Percentiles rank a stretch among this genome's conserved stretches.
Conservation (phyloP, 1,140 invertebrate genomes). For the Galendromus occidentalis region DNA sequence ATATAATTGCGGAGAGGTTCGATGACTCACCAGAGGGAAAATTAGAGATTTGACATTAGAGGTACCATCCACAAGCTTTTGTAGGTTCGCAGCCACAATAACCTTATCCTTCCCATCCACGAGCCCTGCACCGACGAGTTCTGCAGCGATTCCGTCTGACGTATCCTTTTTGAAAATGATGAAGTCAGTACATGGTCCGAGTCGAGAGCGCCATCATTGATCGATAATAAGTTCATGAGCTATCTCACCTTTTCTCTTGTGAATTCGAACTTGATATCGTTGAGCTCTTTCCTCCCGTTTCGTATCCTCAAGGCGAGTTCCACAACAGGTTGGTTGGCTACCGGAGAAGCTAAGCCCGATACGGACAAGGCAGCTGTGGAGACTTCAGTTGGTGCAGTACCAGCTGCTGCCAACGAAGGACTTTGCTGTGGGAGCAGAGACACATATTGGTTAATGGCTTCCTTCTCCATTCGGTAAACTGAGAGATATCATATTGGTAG, state of each 20-base stretch:
- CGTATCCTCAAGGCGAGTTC: conserved; percentile 63
- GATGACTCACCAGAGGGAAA: conserved; percentile 60
- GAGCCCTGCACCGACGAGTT: conserved; percentile 78
- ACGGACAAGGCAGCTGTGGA: conserved; percentile 14
- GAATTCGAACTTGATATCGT: conserved; percentile 95
- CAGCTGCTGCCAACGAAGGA: not conserved
- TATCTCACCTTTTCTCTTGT: conserved; percentile 42
- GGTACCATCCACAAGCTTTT: conserved; percentile 57
- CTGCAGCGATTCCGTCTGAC: conserved; percentile 75
- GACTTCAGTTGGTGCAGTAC: conserved; percentile 11
- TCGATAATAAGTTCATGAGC: too few relatives aligned
- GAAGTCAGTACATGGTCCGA: not conserved
- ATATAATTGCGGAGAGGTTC: not conserved
- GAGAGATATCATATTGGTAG: too few relatives aligned
- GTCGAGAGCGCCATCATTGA: too few relatives aligned
- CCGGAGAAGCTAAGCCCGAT: conserved; percentile 14
- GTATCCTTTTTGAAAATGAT: conserved; percentile 39
- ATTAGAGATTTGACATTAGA: conserved; percentile 45
- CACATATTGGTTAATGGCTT: too few relatives aligned
- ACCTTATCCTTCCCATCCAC: conserved; percentile 75
- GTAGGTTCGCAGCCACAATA: conserved; percentile 72
- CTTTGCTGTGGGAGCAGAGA: too few relatives aligned
- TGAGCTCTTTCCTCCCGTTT: conserved; percentile 71
- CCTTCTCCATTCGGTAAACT: too few relatives aligned
- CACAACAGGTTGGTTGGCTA: conserved; percentile 24